phyloP scores from a whole-genome alignment of 2,113 vertebrate genomes.

The Coturnix japonica region DNA sequence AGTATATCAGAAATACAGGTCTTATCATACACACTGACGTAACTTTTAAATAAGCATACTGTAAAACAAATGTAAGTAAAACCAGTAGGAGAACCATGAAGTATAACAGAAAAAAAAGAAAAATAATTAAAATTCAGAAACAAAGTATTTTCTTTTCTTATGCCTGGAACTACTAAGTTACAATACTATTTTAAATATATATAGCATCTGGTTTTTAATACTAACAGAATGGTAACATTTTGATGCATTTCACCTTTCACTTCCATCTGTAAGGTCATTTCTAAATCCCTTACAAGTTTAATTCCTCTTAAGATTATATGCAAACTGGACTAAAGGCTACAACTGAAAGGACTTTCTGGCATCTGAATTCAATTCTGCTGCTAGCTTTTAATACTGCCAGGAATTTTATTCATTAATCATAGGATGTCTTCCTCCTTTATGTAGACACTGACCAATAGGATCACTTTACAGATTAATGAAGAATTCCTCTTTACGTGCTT shows the following conservation, averaged over 20 bases:
- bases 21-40: not conserved
- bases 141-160: not conserved
- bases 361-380: not conserved
- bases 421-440: not conserved
- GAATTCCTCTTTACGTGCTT: not conserved
- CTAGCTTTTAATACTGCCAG: not conserved
- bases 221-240: not conserved
- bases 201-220: not conserved
- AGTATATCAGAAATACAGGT: not conserved
- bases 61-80: not conserved
- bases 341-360: not conserved
- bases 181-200: not conserved
- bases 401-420: not conserved
- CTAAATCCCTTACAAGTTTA: not conserved
- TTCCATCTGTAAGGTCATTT: not conserved
- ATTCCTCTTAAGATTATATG: not conserved
- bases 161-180: not conserved
- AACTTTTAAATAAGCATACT: not conserved
- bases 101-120: not conserved
- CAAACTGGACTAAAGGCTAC: not conserved
- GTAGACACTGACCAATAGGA: not conserved
- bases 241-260: not conserved
- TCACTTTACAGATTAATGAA: not conserved
- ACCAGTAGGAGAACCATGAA: not conserved
- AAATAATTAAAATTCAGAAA: not conserved